Base-by-base conservation (phyloP, 2,888 invertebrate species). In the Aproaerema taeniolella region DNA sequence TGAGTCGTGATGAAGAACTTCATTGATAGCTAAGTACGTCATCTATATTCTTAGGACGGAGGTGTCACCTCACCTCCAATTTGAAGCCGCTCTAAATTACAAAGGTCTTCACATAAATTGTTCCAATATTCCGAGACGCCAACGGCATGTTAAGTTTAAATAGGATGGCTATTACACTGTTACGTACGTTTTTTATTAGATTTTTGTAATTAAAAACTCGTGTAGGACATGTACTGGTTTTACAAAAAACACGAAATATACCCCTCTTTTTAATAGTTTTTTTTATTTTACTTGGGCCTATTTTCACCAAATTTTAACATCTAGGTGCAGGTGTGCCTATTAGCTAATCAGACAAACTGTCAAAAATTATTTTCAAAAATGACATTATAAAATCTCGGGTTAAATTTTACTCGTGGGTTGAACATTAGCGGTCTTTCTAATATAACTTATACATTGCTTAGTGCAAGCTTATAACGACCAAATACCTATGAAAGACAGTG, bases 91-190 rank as follows among this genome's bases (percentile, higher is more conserved):
- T 78, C 80, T 75, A 77, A 80, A 82, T 83, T 82, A 82, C 80
- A 77, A 76, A 78, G 82, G 77, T 75, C 73, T 76, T 67, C 75
- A 71, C 80, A 81, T 80, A 83, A 83, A 83, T 83, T 83, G 82
- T 81, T 78, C 79, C 81, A 78, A 82, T 82, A 82, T 82, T 80
- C 75, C 52, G 58, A 64, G 67, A 80, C 78, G 76, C 71, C 66
- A 56, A 55, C 65, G 75, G 81, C 79, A 81, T 79, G 72, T 67
- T 78, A 79, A 81, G 66, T 66, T 72, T 70, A 70, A 69, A 61
- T 61, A 58, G 67, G 59, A 41, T 31, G 43, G 9, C 24, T 39
- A 39, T 65, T 44, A 78, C 74, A 80, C 77, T 60, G 61, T 35
- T 1, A 14, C 20, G 20, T 20, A 20, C 8, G 20, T 20, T 6